phyloP scores from a whole-genome alignment of 2,797 vertebrate species.

The Lepilemur ruficaudatus region DNA sequence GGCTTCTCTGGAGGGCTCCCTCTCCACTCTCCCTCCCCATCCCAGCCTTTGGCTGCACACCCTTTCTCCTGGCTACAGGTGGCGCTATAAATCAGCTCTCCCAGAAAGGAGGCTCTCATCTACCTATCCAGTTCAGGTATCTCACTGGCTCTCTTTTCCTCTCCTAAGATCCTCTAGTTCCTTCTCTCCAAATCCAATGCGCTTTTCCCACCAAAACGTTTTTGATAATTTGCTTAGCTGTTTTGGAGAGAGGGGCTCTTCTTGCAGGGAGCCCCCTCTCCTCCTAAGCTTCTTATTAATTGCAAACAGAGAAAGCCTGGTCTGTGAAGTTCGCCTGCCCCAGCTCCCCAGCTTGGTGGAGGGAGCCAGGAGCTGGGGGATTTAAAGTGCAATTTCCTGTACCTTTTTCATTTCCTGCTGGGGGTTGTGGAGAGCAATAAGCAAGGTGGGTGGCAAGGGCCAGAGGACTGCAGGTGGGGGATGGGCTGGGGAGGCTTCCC shows the following conservation, averaged over 20 bases:
- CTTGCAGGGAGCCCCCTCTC: neutral
- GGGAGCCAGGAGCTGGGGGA: constrained; percentile 69
- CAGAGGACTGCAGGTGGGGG: constrained; percentile 51
- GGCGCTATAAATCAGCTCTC: constrained; percentile 41
- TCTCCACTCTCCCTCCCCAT: neutral
- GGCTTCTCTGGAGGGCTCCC: neutral
- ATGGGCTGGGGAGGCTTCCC: constrained; percentile 38
- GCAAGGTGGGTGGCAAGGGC: constrained; percentile 73
- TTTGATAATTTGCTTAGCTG: neutral
- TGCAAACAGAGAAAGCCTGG: constrained; percentile 76
- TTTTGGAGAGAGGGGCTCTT: constrained; percentile 24
- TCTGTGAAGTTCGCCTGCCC: constrained; percentile 49
- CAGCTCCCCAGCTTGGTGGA: constrained; percentile 46
- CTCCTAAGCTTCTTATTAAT: constrained; percentile 64
- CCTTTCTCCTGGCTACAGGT: neutral
- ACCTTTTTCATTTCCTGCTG: constrained; percentile 78
- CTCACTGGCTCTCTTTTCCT: neutral
- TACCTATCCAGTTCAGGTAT: neutral
- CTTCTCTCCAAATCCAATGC: constrained; percentile 1
- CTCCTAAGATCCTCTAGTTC: neutral
- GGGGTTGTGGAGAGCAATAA: constrained; percentile 60
- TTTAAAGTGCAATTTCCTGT: constrained; percentile 81
- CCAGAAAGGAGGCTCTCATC: neutral
- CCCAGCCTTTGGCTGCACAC: neutral
- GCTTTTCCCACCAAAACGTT: neutral